These are phyloP conservation scores for Microplitis demolitor DNA, from an alignment of 1,140 invertebrate genomes.

Conservation along the genomic window DNA sequence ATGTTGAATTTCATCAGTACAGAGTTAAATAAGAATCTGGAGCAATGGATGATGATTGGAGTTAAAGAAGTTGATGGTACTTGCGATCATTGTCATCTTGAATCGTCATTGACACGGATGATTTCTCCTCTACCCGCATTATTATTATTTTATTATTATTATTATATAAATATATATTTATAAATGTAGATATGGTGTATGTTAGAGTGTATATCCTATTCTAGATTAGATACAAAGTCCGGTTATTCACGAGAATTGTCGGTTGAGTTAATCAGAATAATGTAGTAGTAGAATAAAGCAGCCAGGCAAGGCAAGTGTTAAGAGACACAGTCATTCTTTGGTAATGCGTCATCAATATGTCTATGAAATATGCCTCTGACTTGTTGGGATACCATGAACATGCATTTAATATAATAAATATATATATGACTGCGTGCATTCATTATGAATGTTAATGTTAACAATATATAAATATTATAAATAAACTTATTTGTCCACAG, in stretches of 20 bases:
- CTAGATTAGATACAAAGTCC: conserved; percentile 3
- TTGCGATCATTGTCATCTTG: conserved; percentile 4
- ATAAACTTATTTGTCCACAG: conserved; percentile 67
- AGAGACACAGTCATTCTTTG: not conserved
- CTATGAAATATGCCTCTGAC: conserved; percentile 4
- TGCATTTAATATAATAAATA: too few relatives aligned
- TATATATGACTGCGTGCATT: conserved; percentile 8
- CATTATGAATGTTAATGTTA: conserved; percentile 13
- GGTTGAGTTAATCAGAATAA: not conserved
- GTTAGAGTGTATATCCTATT: not conserved
- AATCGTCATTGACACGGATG: conserved; percentile 19
- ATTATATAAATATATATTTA: not conserved
- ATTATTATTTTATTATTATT: not conserved
- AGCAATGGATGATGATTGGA: not conserved
- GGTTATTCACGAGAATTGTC: conserved; percentile 6
- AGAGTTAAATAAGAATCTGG: too few relatives aligned
- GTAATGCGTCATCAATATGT: conserved; percentile 27
- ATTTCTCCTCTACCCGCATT: not conserved
- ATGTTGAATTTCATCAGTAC: too few relatives aligned
- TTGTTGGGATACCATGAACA: not conserved
- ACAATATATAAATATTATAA: conserved; percentile 32
- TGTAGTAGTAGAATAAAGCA: not conserved
- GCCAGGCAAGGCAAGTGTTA: not conserved
- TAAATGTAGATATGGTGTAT: not conserved
- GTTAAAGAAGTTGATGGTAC: not conserved